A percentile compares a stretch with the other conserved stretches of the same genome.
Conservation (phyloP, 2,113 vertebrate genomes). For the Murina feae region DNA sequence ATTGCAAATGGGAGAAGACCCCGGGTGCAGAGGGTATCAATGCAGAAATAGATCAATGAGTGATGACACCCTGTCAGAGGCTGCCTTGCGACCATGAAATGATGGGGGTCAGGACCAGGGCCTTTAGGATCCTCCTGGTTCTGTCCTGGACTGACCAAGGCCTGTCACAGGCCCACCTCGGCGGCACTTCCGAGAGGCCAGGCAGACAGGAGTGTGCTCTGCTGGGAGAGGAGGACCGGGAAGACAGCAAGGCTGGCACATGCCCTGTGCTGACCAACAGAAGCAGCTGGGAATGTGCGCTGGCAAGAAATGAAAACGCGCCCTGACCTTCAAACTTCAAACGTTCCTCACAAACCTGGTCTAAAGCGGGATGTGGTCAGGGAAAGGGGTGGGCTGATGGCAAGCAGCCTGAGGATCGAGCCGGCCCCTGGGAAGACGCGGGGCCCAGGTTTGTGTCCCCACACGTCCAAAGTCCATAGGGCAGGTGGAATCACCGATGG, state of each 20-base stretch:
- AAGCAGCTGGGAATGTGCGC: neutral
- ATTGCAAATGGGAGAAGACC: neutral
- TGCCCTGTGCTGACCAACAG: neutral
- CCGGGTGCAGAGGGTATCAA: fast-evolving
- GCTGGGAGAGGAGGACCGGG: neutral
- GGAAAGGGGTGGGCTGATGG: neutral
- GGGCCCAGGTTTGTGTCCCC: neutral
- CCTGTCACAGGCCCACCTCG: neutral
- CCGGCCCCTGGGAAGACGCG: neutral
- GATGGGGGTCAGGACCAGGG: neutral
- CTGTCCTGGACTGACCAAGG: neutral
- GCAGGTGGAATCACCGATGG: neutral
- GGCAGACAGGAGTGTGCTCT: neutral
- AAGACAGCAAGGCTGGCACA: neutral
- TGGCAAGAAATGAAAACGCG: neutral
- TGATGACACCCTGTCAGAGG: too few species aligned
- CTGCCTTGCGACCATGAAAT: neutral
- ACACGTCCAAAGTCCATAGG: too few species aligned
- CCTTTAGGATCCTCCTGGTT: neutral
- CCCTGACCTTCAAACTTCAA: neutral
- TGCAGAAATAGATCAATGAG: neutral
- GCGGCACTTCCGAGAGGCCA: neutral
- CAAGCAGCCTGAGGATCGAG: neutral
- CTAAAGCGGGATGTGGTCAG: neutral
- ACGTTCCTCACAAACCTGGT: neutral